phyloP scores from a whole-genome alignment of 2,888 invertebrate genomes.

The Cactoblastis cactorum region DNA sequence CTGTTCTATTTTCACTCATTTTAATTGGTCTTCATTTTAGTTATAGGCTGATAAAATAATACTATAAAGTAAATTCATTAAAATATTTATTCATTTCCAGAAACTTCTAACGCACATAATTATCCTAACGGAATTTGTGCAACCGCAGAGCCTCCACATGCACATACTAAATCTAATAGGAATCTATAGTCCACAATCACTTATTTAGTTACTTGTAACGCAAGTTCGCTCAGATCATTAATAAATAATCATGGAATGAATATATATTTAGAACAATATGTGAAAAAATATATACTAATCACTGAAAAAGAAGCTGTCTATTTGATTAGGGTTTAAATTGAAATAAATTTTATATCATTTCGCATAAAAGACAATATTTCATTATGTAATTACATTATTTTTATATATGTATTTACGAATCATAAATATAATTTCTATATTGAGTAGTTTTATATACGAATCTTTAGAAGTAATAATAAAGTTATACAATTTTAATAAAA shows the following conservation, averaged over 20 bases:
- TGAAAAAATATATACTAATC: conserved; percentile 17
- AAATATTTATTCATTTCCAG: conserved; percentile 65
- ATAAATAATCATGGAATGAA: conserved; percentile 32
- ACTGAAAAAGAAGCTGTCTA: too few relatives aligned
- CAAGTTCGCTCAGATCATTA: conserved; percentile 32
- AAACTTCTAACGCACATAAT: background rate
- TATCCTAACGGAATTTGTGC: conserved; percentile 19
- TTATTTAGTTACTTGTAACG: conserved; percentile 19
- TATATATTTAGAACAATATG: conserved; percentile 12
- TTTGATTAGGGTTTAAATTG: too few relatives aligned
- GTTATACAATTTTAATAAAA: too few relatives aligned
- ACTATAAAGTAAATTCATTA: conserved; percentile 33
- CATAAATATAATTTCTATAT: too few relatives aligned
- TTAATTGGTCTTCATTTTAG: too few relatives aligned
- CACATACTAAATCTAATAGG: conserved; percentile 45
- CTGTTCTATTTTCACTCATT: too few relatives aligned
- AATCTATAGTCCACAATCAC: conserved; percentile 33
- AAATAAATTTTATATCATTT: too few relatives aligned
- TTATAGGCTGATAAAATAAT: background rate
- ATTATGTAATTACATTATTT: too few relatives aligned
- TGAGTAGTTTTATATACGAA: too few relatives aligned
- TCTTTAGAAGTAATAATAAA: too few relatives aligned
- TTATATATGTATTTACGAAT: too few relatives aligned
- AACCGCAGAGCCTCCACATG: conserved; percentile 27
- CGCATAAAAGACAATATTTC: too few relatives aligned